Evolutionary conservation across 1,140 invertebrate genomes (phyloP).

Genomic region (Drosophila malerkotliana): DNA sequence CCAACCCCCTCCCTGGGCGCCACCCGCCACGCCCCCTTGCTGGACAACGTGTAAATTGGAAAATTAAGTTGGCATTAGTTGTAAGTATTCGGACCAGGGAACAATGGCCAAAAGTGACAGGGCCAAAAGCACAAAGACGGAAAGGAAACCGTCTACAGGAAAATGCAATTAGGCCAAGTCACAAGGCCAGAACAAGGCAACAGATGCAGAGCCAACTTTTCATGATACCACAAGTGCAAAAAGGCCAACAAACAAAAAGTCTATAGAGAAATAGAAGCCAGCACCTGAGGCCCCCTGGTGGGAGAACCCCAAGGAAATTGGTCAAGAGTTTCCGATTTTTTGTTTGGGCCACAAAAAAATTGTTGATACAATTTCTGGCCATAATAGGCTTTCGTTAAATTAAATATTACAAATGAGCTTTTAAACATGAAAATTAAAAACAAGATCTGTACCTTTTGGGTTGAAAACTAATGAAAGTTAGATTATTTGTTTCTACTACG

Average conservation of each 20-base stretch:
- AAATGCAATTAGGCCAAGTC: conserved; percentile 31
- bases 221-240: not conserved
- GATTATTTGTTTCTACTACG: no score
- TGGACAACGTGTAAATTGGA: conserved; percentile 14
- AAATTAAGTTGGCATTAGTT: conserved; percentile 21
- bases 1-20: no score
- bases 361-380: no score
- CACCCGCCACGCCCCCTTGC: not conserved
- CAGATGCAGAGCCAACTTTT: not conserved
- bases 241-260: not conserved
- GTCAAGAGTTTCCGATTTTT: not conserved
- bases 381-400: no score
- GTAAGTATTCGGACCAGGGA: not conserved
- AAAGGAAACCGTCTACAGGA: conserved; percentile 8
- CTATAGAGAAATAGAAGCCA: conserved; percentile 1
- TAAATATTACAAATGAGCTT: no score
- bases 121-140: not conserved
- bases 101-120: conserved; percentile 5
- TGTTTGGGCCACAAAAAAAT: not conserved
- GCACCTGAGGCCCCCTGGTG: not conserved
- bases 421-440: no score
- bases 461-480: no score
- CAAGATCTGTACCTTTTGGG: no score
- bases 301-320: not conserved
- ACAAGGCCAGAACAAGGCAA: conserved; percentile 3